phyloP scores from a whole-genome alignment of 2,113 vertebrate genomes.

The Acanthisitta chloris region DNA sequence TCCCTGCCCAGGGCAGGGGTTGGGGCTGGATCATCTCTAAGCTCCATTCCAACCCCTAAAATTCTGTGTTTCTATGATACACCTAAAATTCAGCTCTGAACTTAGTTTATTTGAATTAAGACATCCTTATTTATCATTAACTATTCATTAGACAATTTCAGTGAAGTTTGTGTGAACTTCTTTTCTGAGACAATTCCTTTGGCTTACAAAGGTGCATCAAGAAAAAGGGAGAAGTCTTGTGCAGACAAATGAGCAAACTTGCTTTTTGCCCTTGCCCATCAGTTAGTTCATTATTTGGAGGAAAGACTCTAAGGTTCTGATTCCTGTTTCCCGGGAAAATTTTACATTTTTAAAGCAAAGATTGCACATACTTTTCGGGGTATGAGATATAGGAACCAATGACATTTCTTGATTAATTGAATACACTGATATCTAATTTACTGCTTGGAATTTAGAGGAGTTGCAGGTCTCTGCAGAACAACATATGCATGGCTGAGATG shows the following conservation, averaged over 20 bases:
- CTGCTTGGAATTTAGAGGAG: neutral
- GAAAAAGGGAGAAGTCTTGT: neutral
- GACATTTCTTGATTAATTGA: neutral
- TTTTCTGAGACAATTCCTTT: no score
- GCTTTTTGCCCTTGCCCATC: neutral
- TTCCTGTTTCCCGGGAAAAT: neutral
- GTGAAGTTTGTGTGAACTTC: neutral
- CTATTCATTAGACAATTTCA: neutral
- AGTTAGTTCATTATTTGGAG: neutral
- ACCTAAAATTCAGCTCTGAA: neutral
- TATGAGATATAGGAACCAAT: neutral
- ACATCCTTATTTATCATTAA: neutral
- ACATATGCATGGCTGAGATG: accelerated
- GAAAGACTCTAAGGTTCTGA: neutral
- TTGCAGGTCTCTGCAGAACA: neutral
- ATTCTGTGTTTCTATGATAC: no score
- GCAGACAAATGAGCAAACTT: neutral
- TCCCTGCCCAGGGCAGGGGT: no score
- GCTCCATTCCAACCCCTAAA: no score
- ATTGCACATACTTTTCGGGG: neutral
- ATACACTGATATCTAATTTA: neutral
- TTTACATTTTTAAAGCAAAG: neutral
- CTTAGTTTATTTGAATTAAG: neutral
- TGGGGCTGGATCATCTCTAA: no score
- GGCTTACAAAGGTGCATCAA: neutral